Percentiles rank a stretch among this genome's conserved stretches.
Evolutionary conservation across 2,888 invertebrate genomes (phyloP).

Genomic region (Andrena hattorfiana): DNA sequence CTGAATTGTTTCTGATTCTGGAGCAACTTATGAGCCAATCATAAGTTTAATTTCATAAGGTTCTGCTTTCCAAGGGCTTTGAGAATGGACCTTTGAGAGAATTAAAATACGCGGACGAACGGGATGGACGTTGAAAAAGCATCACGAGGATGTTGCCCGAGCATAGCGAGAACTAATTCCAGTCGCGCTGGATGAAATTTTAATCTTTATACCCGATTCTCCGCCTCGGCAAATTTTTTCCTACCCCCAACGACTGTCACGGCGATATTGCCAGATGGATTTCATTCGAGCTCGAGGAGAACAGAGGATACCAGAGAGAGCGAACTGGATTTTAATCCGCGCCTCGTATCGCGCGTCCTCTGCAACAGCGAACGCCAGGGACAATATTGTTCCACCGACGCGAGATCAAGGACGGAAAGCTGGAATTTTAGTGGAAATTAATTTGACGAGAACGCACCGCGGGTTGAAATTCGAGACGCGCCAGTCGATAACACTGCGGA

Average conservation of each 20-base stretch:
- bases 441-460: background rate
- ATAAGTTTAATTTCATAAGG: background rate
- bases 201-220: constrained; percentile 7
- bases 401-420: background rate
- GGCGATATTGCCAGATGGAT: background rate
- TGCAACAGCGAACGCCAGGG: background rate
- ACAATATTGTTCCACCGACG: background rate
- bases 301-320: background rate
- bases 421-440: background rate
- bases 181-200: constrained; percentile 9
- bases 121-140: background rate
- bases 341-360: background rate
- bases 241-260: background rate
- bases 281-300: background rate
- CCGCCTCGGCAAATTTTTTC: background rate
- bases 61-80: background rate
- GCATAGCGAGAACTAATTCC: constrained; percentile 10
- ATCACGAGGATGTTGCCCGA: background rate
- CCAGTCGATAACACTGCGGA: constrained; percentile 48
- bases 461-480: constrained; percentile 19
- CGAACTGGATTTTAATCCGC: constrained; percentile 7
- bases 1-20: too few relatives aligned
- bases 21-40: background rate
- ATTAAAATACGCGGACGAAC: background rate
- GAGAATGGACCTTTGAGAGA: background rate